These are phyloP conservation scores for Sebastiscus albofasciatus DNA, from an alignment of 2,797 vertebrate genomes.

Conservation along the genomic window DNA sequence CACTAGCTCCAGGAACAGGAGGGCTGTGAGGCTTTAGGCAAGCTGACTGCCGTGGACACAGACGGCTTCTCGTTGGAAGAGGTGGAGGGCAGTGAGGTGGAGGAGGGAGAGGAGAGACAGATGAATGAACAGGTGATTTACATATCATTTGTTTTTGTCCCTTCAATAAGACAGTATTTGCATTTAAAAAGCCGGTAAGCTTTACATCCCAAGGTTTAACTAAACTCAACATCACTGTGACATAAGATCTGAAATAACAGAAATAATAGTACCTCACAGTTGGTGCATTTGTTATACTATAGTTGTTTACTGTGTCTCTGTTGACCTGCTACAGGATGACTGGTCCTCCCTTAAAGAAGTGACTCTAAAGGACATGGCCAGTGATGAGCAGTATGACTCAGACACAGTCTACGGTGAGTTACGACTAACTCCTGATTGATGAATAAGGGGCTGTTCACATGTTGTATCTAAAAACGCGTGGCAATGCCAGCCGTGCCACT, in stretches of 20 bases:
- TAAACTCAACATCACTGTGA: neutral
- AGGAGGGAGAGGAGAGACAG: slow-evolving; percentile 79
- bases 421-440: neutral
- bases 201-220: neutral
- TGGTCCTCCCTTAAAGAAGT: slow-evolving; percentile 79
- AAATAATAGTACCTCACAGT: neutral
- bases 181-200: neutral
- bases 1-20: slow-evolving; percentile 75
- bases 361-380: slow-evolving; percentile 80
- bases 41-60: slow-evolving; percentile 87
- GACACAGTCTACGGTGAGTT: slow-evolving; percentile 90
- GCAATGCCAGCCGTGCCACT: no score
- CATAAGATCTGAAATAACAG: neutral
- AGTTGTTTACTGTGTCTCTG: neutral
- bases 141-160: neutral
- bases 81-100: slow-evolving; percentile 81
- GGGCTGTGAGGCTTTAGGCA: slow-evolving; percentile 84
- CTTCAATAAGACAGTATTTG: neutral
- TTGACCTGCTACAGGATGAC: slow-evolving; percentile 63
- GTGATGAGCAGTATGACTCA: slow-evolving; percentile 87
- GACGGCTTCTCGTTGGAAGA: slow-evolving; percentile 89
- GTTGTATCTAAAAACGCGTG: no score
- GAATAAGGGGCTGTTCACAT: no score
- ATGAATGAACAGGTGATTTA: slow-evolving; percentile 61
- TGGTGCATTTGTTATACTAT: neutral